phyloP scores from a whole-genome alignment of 2,888 invertebrate genomes.

The Graphium colonna region DNA sequence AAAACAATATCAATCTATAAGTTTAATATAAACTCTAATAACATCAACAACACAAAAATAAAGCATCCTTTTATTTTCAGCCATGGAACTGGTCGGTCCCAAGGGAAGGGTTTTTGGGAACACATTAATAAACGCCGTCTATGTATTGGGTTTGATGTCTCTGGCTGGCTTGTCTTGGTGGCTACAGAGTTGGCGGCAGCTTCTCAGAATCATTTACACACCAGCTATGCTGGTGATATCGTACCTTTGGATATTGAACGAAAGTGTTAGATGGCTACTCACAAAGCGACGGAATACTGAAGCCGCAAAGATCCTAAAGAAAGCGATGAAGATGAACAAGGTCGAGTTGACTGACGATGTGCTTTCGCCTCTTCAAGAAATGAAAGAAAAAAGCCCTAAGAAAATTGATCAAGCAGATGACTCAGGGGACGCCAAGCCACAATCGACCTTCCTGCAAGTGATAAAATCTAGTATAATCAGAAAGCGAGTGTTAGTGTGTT shows the following conservation, averaged over 20 bases:
- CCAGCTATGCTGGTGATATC: constrained; percentile 84
- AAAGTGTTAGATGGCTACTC: constrained; percentile 88
- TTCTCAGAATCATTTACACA: constrained; percentile 83
- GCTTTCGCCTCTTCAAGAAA: constrained; percentile 54
- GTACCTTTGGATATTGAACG: constrained; percentile 86
- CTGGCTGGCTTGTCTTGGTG: constrained; percentile 85
- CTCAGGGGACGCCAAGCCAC: constrained; percentile 30
- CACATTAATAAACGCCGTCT: constrained; percentile 85
- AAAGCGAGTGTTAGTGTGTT: constrained; percentile 81
- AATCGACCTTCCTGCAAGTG: constrained; percentile 60
- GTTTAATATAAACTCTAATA: too few species aligned
- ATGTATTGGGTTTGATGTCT: constrained; percentile 85
- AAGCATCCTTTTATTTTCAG: constrained; percentile 65
- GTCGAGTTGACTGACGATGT: constrained; percentile 65
- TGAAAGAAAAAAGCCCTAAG: constrained; percentile 14
- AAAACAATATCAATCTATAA: too few species aligned
- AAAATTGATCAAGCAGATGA: constrained; percentile 35
- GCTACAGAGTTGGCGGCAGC: constrained; percentile 84
- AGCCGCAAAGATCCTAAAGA: constrained; percentile 82
- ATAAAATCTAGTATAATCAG: constrained; percentile 78
- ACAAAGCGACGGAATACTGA: constrained; percentile 83
- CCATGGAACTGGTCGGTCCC: constrained; percentile 89
- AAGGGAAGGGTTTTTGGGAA: constrained; percentile 87
- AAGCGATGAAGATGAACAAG: constrained; percentile 83
- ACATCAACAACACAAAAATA: too few species aligned